These are phyloP conservation scores for Halichoerus grypus DNA, from an alignment of 2,113 vertebrate genomes.

Conservation along the genomic window DNA sequence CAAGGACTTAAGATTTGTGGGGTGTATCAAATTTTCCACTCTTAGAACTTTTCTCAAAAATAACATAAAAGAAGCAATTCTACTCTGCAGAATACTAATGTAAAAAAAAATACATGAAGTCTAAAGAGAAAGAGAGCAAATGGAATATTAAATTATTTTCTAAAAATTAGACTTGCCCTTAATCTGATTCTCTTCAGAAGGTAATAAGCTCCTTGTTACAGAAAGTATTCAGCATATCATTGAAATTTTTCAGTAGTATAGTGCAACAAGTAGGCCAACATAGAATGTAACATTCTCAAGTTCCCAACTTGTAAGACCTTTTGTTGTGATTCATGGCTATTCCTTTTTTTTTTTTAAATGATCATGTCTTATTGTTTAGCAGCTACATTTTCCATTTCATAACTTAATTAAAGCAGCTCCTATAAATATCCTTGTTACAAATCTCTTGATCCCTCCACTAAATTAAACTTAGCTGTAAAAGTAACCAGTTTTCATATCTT, in stretches of 20 bases:
- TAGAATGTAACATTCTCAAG: not conserved
- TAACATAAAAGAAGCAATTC: not conserved
- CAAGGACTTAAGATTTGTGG: not conserved
- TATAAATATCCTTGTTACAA: not conserved
- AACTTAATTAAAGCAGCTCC: not conserved
- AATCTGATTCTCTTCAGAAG: not conserved
- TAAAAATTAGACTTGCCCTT: not conserved
- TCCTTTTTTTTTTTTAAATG: not conserved
- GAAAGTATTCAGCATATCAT: not conserved
- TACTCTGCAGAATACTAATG: not conserved
- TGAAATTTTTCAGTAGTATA: not conserved
- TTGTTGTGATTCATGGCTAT: not conserved
- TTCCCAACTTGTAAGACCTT: not conserved
- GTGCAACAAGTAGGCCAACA: not conserved
- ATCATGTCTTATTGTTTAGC: not conserved
- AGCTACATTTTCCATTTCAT: not conserved
- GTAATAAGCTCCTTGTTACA: not conserved
- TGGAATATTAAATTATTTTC: not conserved
- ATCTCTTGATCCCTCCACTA: not conserved
- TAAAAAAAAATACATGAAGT: not conserved
- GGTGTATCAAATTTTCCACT: not conserved
- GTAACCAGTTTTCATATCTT: not conserved
- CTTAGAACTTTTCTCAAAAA: not conserved
- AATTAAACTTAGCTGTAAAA: not conserved
- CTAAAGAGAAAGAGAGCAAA: not conserved